Base-by-base conservation (phyloP, 2,113 vertebrate species). In the Protobothrops mucrosquamatus region DNA sequence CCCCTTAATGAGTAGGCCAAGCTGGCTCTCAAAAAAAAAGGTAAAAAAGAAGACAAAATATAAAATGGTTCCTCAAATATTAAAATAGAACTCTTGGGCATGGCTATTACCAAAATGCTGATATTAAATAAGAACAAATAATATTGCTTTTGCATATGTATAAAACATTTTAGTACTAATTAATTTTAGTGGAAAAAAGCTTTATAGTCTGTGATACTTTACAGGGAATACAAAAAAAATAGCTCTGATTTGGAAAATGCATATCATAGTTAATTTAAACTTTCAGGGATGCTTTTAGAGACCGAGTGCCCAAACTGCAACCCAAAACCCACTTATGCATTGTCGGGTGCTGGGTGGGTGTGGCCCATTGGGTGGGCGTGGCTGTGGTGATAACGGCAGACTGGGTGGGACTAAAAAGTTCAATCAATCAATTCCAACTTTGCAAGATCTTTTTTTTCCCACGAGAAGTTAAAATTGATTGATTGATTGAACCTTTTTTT, bases 81-180 rank as follows among this genome's bases (percentile, higher is more conserved):
- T 54, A 54, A 87, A 52, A 18, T 29, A 43, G 43, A n/a, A 64
- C 26, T 64, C 24, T 24, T 29, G 12, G 29, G 43, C 23, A 61
- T 7, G 12, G 12, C n/a, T 54, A 55, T 26, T 43, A 56, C 52
- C 29, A 23, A 20, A 91, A 14, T 3, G 39, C 24, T 12, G 12
- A 59, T 22, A 18, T 87, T 91, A 57, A 91, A 48, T 57, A 46
- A 86, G n/a, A 57, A 91, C 55, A 91, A 46, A 9, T 39, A 55
- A 92, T n/a, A 39, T 43, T 43, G 22, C 6, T 46, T 24, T 43
- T 92, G 91, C 18, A 87, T 51, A 29, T 55, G 3, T 88, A 18
- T 85, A 85, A 56, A 59, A 23, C 64, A 88, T 87, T 86, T 59
- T 91, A 91, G 55, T 87, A 55, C 55, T 91, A 87, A 87, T 91